Conservation (phyloP, 2,113 vertebrate genomes). For the Gorsachius goisagi region DNA sequence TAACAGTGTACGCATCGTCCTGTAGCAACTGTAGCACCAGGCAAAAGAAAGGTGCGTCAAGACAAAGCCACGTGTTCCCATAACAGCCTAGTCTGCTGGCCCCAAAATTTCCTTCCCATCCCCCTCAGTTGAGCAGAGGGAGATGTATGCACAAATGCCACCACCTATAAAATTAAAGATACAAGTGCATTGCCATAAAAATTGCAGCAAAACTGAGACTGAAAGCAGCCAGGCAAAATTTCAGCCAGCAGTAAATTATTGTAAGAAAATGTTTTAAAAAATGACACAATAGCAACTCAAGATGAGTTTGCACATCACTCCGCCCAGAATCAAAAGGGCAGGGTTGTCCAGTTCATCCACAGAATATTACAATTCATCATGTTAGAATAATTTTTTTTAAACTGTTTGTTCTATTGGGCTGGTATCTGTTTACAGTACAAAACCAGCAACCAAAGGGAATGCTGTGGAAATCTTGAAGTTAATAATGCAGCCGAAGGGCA, state of each 20-base stretch:
- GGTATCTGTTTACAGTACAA: not conserved
- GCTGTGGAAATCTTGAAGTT: not conserved
- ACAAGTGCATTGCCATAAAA: not conserved
- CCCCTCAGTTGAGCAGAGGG: not conserved
- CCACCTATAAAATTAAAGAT: not conserved
- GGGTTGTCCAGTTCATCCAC: not conserved
- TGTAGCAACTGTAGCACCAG: not conserved
- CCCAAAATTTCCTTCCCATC: not conserved
- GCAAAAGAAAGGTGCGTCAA: not conserved
- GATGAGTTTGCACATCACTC: not conserved
- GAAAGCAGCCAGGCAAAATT: not conserved
- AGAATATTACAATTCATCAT: not conserved
- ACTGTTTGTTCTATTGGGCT: not conserved
- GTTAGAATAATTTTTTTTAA: not conserved
- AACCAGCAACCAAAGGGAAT: not conserved
- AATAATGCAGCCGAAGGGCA: not conserved
- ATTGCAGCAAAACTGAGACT: not conserved
- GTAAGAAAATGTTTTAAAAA: not conserved
- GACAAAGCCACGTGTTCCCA: not conserved
- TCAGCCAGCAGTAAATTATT: not conserved
- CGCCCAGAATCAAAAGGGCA: not conserved
- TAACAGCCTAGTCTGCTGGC: not conserved
- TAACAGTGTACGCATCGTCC: not conserved
- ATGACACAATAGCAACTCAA: rapidly evolving
- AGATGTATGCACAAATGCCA: not conserved